Base-by-base conservation (phyloP, 2,888 invertebrate species). In the Thalpophila matura region DNA sequence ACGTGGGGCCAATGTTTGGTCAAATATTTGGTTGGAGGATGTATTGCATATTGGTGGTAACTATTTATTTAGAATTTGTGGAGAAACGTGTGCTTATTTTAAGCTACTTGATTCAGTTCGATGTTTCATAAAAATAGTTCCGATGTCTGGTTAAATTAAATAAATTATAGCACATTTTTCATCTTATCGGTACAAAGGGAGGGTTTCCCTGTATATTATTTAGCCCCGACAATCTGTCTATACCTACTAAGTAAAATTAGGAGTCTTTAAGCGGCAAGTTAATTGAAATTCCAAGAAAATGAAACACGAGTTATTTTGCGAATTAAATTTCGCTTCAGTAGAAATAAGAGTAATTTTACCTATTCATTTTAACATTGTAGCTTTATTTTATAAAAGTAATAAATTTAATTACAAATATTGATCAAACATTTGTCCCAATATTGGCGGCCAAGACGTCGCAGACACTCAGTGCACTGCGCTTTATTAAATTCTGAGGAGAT, bases 401-500 rank as follows among this genome's bases (percentile, higher is more conserved):
- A 40, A 72, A 45, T 33, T 14, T 31, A 38, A 22, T 71, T 33
- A 45, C n/a, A 43, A 64, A 45, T 72, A 35, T 33, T 35, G 18
- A 3, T n/a, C 27, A 54, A 71, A 65, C 35, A 45, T 69, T 63
- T 37, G 47, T 14, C 1, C 57, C 38, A 64, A 69, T 35, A 29
- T 68, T 68, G 56, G 65, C 22, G 27, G 37, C 74, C 60, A 79
- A 55, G 60, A 61, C 54, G 57, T 62, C 57, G 55, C 50, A 73
- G 79, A 74, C 74, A 64, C 77, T 74, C 63, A 73, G 76, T 70
- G 77, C 78, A 79, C 76, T 76, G 79, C 71, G 74, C 78, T 75
- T 82, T 82, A 83, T 83, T 81, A 80, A 80, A 84, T 84, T 84
- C 78, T 74, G 74, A 60, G 73, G 77, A 79, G 74, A 80, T 74